A percentile compares a stretch with the other conserved stretches of the same genome.
Evolutionary conservation across 2,797 vertebrate genomes (phyloP).

Genomic region (Tympanoctomys barrerae): DNA sequence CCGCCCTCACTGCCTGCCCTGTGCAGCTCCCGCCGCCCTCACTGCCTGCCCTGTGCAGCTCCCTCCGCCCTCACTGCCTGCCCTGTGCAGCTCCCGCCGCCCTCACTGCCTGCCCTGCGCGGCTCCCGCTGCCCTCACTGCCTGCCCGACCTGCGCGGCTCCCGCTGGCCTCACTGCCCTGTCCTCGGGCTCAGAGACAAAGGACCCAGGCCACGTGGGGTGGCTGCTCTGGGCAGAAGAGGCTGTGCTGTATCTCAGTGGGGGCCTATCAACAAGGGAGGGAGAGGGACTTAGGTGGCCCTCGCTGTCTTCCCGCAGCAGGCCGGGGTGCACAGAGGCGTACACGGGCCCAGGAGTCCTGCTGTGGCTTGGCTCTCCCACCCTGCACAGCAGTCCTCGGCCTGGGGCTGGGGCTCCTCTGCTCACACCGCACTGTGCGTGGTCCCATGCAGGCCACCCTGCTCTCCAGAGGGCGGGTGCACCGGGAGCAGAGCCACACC

Average conservation of each 20-base stretch:
- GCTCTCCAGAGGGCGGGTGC: not conserved
- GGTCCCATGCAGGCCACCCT: not conserved
- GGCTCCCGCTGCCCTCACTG: too few species aligned
- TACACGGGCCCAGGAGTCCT: not conserved
- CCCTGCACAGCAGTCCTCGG: not conserved
- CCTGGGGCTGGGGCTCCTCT: not conserved
- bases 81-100: too few species aligned
- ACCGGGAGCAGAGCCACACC: not conserved
- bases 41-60: too few species aligned
- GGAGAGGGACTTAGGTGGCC: not conserved
- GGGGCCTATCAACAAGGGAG: not conserved
- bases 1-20: too few species aligned
- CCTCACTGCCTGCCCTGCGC: too few species aligned
- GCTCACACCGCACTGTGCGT: not conserved
- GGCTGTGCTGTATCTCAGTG: not conserved
- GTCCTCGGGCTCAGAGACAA: not conserved
- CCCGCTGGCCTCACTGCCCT: not conserved
- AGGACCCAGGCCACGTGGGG: not conserved
- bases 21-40: too few species aligned
- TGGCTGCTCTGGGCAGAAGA: not conserved
- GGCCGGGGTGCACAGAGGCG: not conserved
- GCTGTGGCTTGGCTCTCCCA: not conserved
- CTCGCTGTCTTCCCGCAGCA: not conserved
- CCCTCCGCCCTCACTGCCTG: too few species aligned
- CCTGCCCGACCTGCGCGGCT: too few species aligned